Conservation (phyloP, 2,113 vertebrate species). For the Xyliphius kryptos region DNA sequence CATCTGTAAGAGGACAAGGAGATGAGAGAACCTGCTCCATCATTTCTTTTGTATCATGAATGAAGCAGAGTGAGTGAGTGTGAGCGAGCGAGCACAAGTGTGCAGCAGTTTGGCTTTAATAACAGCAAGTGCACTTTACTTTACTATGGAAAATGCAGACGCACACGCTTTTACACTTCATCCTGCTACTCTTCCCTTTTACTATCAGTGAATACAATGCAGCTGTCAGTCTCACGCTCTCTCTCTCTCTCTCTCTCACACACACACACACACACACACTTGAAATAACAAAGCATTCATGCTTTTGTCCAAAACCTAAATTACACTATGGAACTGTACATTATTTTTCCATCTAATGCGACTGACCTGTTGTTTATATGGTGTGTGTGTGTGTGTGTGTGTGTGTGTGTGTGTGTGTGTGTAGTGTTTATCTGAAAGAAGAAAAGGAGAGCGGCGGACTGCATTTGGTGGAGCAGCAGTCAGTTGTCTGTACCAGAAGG, state of each 20-base stretch:
- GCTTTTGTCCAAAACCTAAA: slow-evolving; percentile 6
- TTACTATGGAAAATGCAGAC: slow-evolving; percentile 57
- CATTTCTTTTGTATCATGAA: not conserved
- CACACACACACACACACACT: not conserved
- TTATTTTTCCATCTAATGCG: not conserved
- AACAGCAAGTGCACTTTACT: slow-evolving; percentile 62
- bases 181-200: slow-evolving; percentile 40
- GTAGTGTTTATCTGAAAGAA: slow-evolving; percentile 67
- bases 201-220: slow-evolving; percentile 3
- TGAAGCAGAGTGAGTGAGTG: not conserved
- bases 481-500: slow-evolving; percentile 92
- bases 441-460: slow-evolving; percentile 69
- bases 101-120: slow-evolving; percentile 56
- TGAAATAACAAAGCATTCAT: not conserved
- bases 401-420: slow-evolving; percentile 36
- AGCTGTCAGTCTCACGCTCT: not conserved
- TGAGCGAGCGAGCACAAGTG: slow-evolving; percentile 51
- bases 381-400: slow-evolving; percentile 13
- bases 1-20: slow-evolving; percentile 36
- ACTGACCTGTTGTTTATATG: not conserved
- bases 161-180: slow-evolving; percentile 36
- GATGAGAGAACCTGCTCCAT: slow-evolving; percentile 1
- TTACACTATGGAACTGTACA: slow-evolving; percentile 1
- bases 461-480: slow-evolving; percentile 84
- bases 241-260: not conserved